phyloP scores from a whole-genome alignment of 2,113 vertebrate genomes.

The Corythoichthys haematopterus region DNA sequence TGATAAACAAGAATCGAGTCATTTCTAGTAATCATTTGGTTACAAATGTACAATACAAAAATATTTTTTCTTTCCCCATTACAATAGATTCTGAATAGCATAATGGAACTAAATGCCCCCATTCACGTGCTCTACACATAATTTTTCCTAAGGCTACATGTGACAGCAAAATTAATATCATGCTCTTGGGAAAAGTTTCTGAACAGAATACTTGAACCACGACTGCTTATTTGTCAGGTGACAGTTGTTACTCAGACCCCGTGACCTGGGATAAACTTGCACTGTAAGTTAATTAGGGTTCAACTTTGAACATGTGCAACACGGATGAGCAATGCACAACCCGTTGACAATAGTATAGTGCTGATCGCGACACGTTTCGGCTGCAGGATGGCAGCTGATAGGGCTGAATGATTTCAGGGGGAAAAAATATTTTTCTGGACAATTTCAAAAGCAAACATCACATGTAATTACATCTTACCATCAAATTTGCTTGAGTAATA shows the following conservation, averaged over 20 bases:
- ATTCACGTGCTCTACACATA: slow-evolving; percentile 20
- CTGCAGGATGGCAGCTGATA: background rate
- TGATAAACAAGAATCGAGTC: slow-evolving; percentile 17
- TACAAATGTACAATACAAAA: slow-evolving; percentile 71
- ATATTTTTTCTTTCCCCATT: slow-evolving; percentile 39
- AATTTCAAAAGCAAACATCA: too few relatives aligned
- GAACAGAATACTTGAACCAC: background rate
- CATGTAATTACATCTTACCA: too few relatives aligned
- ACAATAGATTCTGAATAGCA: slow-evolving; percentile 18
- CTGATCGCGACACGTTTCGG: background rate
- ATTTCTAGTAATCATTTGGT: slow-evolving; percentile 58
- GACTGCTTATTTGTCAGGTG: background rate
- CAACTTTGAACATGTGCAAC: slow-evolving; percentile 3
- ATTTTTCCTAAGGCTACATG: slow-evolving; percentile 43
- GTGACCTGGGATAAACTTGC: background rate
- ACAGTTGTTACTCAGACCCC: background rate
- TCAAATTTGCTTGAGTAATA: too few relatives aligned
- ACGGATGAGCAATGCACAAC: background rate
- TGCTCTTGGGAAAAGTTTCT: background rate
- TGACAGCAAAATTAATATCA: slow-evolving; percentile 16
- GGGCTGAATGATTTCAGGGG: background rate
- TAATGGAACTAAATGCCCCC: slow-evolving; percentile 8
- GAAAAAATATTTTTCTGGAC: background rate
- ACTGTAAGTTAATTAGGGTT: slow-evolving; percentile 9
- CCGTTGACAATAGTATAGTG: background rate